Evolutionary conservation across 1,140 invertebrate genomes (phyloP).

Genomic region (Aphelenchoides besseyi): DNA sequence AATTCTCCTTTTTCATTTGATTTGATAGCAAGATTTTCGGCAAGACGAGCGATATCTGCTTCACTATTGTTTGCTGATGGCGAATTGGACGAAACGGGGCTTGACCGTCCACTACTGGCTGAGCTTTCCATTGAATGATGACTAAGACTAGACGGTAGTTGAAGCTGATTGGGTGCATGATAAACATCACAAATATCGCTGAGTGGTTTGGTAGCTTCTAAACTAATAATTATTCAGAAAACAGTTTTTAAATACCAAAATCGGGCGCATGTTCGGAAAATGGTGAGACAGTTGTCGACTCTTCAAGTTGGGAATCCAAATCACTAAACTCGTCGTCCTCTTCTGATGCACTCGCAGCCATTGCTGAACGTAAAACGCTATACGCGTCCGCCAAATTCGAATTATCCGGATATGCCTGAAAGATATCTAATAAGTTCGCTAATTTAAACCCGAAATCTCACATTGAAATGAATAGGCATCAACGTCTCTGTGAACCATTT

Average conservation of each 20-base stretch:
- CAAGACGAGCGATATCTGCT: constrained; percentile 60
- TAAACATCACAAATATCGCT: constrained; percentile 59
- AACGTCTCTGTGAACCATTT: constrained; percentile 84
- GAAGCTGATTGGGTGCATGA: constrained; percentile 51
- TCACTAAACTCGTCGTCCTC: constrained; percentile 46
- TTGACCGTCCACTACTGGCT: constrained; percentile 54
- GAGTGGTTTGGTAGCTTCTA: constrained; percentile 48
- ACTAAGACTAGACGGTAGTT: constrained; percentile 56
- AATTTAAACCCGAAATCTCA: constrained; percentile 68
- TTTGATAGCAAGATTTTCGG: constrained; percentile 60
- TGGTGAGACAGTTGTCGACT: constrained; percentile 17
- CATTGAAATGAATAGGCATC: constrained; percentile 82
- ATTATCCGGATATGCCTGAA: constrained; percentile 54
- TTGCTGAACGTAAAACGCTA: constrained; percentile 45
- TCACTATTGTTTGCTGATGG: constrained; percentile 59
- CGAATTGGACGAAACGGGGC: constrained; percentile 35
- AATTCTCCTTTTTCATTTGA: constrained; percentile 59
- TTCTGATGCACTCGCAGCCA: constrained; percentile 24
- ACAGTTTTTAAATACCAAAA: constrained; percentile 18
- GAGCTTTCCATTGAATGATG: constrained; percentile 55
- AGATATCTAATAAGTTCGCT: constrained; percentile 12
- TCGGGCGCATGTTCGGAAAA: constrained; percentile 30
- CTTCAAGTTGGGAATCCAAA: constrained; percentile 21
- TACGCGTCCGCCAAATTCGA: constrained; percentile 64
- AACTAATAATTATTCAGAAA: constrained; percentile 10